Evolutionary conservation across 2,888 invertebrate species (phyloP).

Genomic region (Stenchaetothrips biformis): DNA sequence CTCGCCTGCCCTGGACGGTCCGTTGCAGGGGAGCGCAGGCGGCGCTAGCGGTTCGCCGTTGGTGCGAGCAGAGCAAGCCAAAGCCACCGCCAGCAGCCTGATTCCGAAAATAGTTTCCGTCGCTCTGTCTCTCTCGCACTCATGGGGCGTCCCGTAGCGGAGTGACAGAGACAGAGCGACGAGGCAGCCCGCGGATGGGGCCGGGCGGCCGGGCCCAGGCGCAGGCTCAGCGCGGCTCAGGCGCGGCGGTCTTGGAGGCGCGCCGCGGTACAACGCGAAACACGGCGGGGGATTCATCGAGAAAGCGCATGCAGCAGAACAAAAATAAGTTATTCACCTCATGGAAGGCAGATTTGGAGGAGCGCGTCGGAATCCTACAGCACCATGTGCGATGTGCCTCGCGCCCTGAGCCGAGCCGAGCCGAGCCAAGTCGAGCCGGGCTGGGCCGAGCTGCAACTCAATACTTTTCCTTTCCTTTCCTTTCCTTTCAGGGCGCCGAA

Average conservation of each 20-base stretch:
- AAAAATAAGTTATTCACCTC: slow-evolving; percentile 16
- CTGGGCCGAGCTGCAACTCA: too few relatives aligned
- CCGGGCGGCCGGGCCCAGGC: background rate
- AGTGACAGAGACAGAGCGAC: too few relatives aligned
- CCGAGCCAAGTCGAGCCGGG: too few relatives aligned
- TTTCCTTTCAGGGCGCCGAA: too few relatives aligned
- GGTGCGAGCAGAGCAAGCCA: too few relatives aligned
- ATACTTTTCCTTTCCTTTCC: too few relatives aligned
- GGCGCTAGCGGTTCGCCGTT: too few relatives aligned
- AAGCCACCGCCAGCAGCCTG: too few relatives aligned
- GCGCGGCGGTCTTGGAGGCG: background rate
- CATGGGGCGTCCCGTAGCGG: too few relatives aligned
- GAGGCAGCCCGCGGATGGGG: background rate
- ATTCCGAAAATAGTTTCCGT: background rate
- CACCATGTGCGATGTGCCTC: too few relatives aligned
- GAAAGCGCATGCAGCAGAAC: slow-evolving; percentile 12
- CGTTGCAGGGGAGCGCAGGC: too few relatives aligned
- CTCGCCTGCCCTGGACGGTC: background rate
- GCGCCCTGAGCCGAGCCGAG: too few relatives aligned
- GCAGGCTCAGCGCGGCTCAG: background rate
- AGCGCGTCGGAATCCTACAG: background rate
- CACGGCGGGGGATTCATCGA: slow-evolving; percentile 13
- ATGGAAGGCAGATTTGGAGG: slow-evolving; percentile 2
- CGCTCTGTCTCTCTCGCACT: background rate
- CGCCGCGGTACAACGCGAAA: background rate